A percentile compares a stretch with the other conserved stretches of the same genome.
These are phyloP conservation scores for Saccostrea cuccullata DNA, from an alignment of 1,140 invertebrate genomes.

Conservation along the genomic window DNA sequence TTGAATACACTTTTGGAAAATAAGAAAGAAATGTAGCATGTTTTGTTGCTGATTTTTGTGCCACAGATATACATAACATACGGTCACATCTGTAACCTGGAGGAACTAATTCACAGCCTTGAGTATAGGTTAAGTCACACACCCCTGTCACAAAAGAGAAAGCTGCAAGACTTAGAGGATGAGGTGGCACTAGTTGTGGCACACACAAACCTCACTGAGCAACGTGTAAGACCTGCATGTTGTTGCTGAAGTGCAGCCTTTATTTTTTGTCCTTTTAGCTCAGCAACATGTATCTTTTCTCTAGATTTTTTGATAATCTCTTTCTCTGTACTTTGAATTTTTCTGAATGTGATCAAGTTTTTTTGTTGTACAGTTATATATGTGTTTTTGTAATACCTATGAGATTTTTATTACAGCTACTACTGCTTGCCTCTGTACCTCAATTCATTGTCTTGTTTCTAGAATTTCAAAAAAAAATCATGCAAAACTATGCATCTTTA, in stretches of 20 bases:
- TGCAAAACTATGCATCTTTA: too few species aligned
- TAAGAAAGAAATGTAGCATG: not conserved
- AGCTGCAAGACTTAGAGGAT: conserved; percentile 64
- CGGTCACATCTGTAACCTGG: conserved; percentile 64
- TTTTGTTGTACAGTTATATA: not conserved
- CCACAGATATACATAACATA: conserved; percentile 72
- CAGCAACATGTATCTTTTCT: not conserved
- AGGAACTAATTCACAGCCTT: conserved; percentile 67
- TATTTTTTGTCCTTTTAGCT: not conserved
- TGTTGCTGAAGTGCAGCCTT: not conserved
- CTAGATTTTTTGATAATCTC: not conserved
- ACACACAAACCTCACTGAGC: conserved; percentile 61
- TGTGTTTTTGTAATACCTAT: not conserved
- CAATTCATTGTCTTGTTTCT: too few species aligned
- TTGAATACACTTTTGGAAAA: not conserved
- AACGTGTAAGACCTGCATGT: conserved; percentile 59
- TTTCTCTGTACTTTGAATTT: not conserved
- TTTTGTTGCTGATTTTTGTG: conserved; percentile 25
- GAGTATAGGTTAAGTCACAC: conserved; percentile 59
- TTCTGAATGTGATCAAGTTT: not conserved
- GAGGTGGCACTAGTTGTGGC: conserved; percentile 69
- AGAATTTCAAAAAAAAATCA: too few species aligned
- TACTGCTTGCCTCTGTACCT: too few species aligned
- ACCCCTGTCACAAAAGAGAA: conserved; percentile 46
- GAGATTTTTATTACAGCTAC: not conserved